These are phyloP conservation scores for Uromys caudimaculatus DNA, from an alignment of 2,797 vertebrate genomes.

Conservation along the genomic window DNA sequence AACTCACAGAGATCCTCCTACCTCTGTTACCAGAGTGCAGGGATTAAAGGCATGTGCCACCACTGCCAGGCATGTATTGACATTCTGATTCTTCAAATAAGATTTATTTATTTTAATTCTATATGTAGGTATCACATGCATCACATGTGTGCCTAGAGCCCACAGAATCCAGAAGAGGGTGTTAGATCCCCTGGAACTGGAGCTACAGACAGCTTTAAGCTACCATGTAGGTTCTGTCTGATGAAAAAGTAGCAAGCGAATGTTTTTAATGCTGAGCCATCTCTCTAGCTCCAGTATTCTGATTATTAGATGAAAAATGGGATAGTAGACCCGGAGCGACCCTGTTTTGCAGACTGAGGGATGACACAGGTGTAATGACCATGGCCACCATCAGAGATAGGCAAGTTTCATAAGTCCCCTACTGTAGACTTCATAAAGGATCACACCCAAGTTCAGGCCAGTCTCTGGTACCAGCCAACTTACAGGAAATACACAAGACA, in stretches of 20 bases:
- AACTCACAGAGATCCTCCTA: no score
- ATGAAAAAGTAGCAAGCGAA: neutral
- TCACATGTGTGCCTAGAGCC: neutral
- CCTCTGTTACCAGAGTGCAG: no score
- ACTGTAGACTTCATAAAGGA: slow-evolving; percentile 2
- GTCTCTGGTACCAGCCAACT: neutral
- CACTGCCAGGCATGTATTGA: no score
- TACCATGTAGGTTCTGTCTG: neutral
- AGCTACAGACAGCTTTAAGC: neutral
- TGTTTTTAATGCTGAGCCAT: neutral
- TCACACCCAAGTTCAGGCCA: neutral
- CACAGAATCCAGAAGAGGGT: no score
- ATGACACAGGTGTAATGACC: neutral
- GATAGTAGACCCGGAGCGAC: neutral
- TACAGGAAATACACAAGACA: neutral
- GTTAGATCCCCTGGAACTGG: neutral
- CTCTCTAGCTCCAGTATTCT: neutral
- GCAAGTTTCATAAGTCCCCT: neutral
- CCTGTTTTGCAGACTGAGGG: neutral
- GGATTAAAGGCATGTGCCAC: no score
- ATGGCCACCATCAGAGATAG: neutral
- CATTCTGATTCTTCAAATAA: neutral
- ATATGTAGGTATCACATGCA: neutral
- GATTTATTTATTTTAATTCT: neutral
- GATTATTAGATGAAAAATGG: neutral